phyloP scores from a whole-genome alignment of 1,140 invertebrate genomes.

The Cryptotermes secundus region DNA sequence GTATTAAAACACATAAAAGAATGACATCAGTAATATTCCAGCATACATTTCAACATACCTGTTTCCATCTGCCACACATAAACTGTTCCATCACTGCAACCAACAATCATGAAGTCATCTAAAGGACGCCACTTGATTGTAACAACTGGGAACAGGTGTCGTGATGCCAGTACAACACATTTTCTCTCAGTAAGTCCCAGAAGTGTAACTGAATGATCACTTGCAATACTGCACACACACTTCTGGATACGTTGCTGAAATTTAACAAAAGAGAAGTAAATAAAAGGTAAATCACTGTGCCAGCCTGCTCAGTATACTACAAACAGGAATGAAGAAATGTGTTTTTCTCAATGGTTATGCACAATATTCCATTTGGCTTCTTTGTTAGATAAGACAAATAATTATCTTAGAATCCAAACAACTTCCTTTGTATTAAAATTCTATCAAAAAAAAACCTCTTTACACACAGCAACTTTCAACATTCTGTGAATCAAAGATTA shows the following conservation, averaged over 20 bases:
- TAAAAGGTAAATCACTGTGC: slow-evolving; percentile 35
- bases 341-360: too few species aligned
- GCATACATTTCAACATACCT: slow-evolving; percentile 50
- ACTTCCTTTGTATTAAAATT: too few species aligned
- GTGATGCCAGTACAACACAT: slow-evolving; percentile 90
- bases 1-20: too few species aligned
- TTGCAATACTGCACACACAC: slow-evolving; percentile 95
- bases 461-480: too few species aligned
- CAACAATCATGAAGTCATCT: slow-evolving; percentile 97
- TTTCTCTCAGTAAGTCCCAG: slow-evolving; percentile 92
- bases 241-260: slow-evolving; percentile 85
- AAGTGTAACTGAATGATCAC: slow-evolving; percentile 95
- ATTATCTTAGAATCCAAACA: too few species aligned
- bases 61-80: slow-evolving; percentile 99
- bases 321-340: too few species aligned
- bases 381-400: too few species aligned
- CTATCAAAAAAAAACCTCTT: too few species aligned
- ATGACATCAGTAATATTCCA: too few species aligned
- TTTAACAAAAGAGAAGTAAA: slow-evolving; percentile 31
- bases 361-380: too few species aligned
- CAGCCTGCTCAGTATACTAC: too few species aligned
- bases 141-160: slow-evolving; percentile 94
- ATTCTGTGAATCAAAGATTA: too few species aligned
- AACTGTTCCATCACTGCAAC: slow-evolving; percentile 96
- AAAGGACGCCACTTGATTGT: slow-evolving; percentile 96